Base-by-base conservation (phyloP, 2,888 invertebrate genomes). In the Sphecodes monilicornis region DNA sequence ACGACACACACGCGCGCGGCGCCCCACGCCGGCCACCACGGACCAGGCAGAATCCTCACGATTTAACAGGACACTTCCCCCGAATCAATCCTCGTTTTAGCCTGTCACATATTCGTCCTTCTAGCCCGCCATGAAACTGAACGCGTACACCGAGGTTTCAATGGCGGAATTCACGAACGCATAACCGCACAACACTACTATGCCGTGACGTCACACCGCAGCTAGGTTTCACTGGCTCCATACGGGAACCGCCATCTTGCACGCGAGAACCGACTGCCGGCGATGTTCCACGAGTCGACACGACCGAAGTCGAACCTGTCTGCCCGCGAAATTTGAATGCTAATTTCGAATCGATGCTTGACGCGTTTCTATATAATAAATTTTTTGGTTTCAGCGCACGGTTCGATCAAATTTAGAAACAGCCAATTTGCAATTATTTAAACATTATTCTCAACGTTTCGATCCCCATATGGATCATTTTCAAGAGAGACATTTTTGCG, bases 151-250 rank as follows among this genome's bases (percentile, higher is more conserved):
- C 50, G 66, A 57, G 39, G 70, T 90, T 83, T 86, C 92, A 92
- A 92, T 92, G 92, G 92, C 92, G 92, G 92, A 91, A 87, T 86
- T 92, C 92, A 91, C 89, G 89, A 90, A 88, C 89, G 92, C 92
- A 92, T 92, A 91, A 91, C 91, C 91, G 90, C 88, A 90, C 89
- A 83, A 87, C 87, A 84, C 90, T 85, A 86, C 90, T 85, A 86
- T 82, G 85, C 60, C 88, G 89, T 92, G 91, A 92, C 92, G 92
- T 92, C 92, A 92, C 90, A 86, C 85, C 81, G 86, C 86, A 78
- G 78, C 73, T 82, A 83, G 87, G 69, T 90, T 86, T 85, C 78
- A 84, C 86, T 90, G 77, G 84, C 77, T 86, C 87, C 87, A n/a
- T n/a, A 89, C 88, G 87, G 86, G 80, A 80, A 84, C 88, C 91